Base-by-base conservation (phyloP, 2,888 invertebrate species). In the Pseudeuparius sepicola region DNA sequence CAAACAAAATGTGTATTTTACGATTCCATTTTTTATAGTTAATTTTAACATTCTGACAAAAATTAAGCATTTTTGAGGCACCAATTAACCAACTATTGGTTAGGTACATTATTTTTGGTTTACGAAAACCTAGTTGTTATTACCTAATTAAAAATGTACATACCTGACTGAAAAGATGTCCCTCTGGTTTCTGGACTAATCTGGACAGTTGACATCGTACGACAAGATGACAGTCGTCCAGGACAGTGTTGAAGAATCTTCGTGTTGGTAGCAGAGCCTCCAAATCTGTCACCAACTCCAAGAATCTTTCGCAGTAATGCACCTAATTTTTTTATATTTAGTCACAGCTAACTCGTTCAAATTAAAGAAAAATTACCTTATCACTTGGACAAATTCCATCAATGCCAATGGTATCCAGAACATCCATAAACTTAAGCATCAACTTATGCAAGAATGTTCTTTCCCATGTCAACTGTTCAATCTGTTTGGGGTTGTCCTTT, bases 261-360 rank as follows among this genome's bases (percentile, higher is more conserved):
- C 98, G 73, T 0, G 97, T 98, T 1, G 94, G 94, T 51, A 98
- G 64, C 44, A 96, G 67, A 1, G 96, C 92, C 56, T 97, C 96
- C 48, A 99, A 67, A 61, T 98, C 98, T 36, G 96, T 93, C 63
- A 97, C 72, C 44, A 99, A 68, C 65, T 98, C 96, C 41, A 99
- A 61, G 63, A 97, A 96, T 25, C 96, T 71, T 66, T 98, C 97
- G 61, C 93, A 93, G 59, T 92, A 96, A 48, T 72, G 71, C 15
- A 82, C 64, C 66, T 78, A 40, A 9, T 52, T 48, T 6, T 26
- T 26, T 26, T 26, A 7, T 26, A 26, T n/a, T n/a, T n/a, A n/a
- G n/a, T n/a, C n/a, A n/a, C n/a, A n/a, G n/a, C n/a, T n/a, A n/a
- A n/a, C n/a, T n/a, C n/a, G 6, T 6, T 26, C 28, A 36, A 31